These are phyloP conservation scores for Drosophila tsacasi DNA, from an alignment of 1,140 invertebrate genomes.

Conservation along the genomic window DNA sequence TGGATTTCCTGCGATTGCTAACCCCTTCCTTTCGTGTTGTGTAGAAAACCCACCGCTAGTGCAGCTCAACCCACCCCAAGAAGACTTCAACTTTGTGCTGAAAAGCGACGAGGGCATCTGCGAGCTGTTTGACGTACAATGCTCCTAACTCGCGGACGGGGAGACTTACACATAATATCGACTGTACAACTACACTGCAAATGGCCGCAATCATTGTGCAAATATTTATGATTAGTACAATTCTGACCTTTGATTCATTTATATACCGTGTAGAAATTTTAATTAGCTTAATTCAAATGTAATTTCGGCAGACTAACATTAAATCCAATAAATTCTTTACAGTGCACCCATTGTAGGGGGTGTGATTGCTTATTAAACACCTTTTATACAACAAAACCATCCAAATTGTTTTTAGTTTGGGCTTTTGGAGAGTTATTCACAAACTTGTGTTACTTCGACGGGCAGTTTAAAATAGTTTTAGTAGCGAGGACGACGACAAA, in stretches of 20 bases:
- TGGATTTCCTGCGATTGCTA: neutral
- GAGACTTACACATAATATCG: constrained; percentile 14
- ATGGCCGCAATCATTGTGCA: constrained; percentile 79
- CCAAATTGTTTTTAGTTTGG: neutral
- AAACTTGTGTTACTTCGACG: neutral
- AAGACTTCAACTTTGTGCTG: constrained; percentile 79
- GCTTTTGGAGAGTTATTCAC: neutral
- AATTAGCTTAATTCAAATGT: constrained; percentile 72
- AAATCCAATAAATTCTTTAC: constrained; percentile 59
- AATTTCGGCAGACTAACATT: constrained; percentile 54
- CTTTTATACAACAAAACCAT: neutral
- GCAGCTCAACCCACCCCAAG: constrained; percentile 78
- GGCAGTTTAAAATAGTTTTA: neutral
- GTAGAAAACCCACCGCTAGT: constrained; percentile 79
- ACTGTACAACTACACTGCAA: constrained; percentile 44
- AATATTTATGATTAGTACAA: constrained; percentile 79
- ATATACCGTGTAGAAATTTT: constrained; percentile 66
- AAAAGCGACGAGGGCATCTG: constrained; percentile 81
- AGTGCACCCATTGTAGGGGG: constrained; percentile 16
- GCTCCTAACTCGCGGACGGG: constrained; percentile 46
- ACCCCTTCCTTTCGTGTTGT: constrained; percentile 8
- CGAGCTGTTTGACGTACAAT: constrained; percentile 81
- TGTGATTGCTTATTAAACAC: constrained; percentile 15
- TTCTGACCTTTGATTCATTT: constrained; percentile 84
- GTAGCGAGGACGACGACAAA: neutral